Percentiles rank a stretch among this genome's conserved stretches.
Conservation (phyloP, 1,140 invertebrate species). For the Ips typographus region DNA sequence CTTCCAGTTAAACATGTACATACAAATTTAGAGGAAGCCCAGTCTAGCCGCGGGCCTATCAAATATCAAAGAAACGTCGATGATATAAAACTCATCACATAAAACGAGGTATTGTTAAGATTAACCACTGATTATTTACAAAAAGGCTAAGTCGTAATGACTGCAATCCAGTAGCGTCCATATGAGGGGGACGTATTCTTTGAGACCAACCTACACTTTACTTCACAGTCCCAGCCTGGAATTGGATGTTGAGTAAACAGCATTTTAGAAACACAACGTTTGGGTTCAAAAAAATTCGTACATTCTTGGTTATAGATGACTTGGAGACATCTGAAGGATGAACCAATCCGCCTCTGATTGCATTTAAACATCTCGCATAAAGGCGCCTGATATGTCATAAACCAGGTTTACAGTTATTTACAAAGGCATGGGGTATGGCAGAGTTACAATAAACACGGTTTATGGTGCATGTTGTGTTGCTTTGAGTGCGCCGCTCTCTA, state of each 20-base stretch:
- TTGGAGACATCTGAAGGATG: too few species aligned
- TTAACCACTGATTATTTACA: constrained; percentile 46
- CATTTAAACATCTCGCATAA: constrained; percentile 34
- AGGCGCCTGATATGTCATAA: constrained; percentile 47
- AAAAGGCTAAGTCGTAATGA: constrained; percentile 24
- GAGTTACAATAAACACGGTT: constrained; percentile 47
- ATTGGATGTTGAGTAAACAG: too few species aligned
- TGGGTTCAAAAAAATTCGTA: too few species aligned
- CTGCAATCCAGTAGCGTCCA: constrained; percentile 19
- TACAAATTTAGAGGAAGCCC: constrained; percentile 3
- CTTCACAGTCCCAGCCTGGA: too few species aligned
- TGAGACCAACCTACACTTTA: not conserved
- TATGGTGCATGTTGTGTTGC: constrained; percentile 29
- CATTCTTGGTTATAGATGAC: too few species aligned
- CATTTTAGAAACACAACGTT: too few species aligned
- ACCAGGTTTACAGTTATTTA: constrained; percentile 47
- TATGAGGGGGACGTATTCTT: not conserved
- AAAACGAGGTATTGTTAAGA: constrained; percentile 40
- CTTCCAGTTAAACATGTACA: too few species aligned
- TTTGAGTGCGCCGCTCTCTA: constrained; percentile 28
- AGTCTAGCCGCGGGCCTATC: constrained; percentile 32
- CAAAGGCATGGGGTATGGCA: constrained; percentile 46
- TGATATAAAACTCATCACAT: constrained; percentile 37
- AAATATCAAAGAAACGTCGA: constrained; percentile 33
- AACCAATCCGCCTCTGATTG: constrained; percentile 9